These are phyloP conservation scores for Erebia ligea DNA, from an alignment of 2,888 invertebrate genomes.

Conservation along the genomic window DNA sequence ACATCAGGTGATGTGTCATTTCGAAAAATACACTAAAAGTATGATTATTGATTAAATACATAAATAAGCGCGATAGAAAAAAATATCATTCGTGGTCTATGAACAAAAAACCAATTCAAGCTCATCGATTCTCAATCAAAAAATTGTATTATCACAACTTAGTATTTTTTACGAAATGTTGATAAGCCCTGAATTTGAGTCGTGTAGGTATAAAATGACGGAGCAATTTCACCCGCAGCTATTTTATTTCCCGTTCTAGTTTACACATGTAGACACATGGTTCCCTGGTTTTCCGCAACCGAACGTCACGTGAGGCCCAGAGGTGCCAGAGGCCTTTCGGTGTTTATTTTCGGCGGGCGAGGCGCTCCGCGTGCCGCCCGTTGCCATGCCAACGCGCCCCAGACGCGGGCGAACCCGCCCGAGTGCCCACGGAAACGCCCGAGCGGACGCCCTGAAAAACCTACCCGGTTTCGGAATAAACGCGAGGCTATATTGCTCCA, in stretches of 20 bases:
- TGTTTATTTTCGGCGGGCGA: slow-evolving; percentile 77
- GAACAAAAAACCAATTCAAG: background rate
- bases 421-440: slow-evolving; percentile 54
- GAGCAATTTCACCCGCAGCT: background rate
- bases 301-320: slow-evolving; percentile 38
- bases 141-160: background rate
- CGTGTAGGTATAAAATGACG: background rate
- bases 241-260: background rate
- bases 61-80: background rate
- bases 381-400: slow-evolving; percentile 74
- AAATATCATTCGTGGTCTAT: background rate
- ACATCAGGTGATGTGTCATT: slow-evolving; percentile 8
- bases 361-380: slow-evolving; percentile 64
- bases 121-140: background rate
- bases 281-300: slow-evolving; percentile 13
- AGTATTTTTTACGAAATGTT: background rate
- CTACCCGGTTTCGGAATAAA: slow-evolving; percentile 32
- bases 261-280: slow-evolving; percentile 12
- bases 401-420: slow-evolving; percentile 64
- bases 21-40: background rate
- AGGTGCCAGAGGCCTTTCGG: slow-evolving; percentile 41
- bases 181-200: background rate
- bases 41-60: background rate
- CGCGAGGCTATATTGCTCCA: slow-evolving; percentile 23
- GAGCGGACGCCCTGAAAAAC: slow-evolving; percentile 48